Conservation (phyloP, 2,113 vertebrate species). For the Boleophthalmus pectinirostris region DNA sequence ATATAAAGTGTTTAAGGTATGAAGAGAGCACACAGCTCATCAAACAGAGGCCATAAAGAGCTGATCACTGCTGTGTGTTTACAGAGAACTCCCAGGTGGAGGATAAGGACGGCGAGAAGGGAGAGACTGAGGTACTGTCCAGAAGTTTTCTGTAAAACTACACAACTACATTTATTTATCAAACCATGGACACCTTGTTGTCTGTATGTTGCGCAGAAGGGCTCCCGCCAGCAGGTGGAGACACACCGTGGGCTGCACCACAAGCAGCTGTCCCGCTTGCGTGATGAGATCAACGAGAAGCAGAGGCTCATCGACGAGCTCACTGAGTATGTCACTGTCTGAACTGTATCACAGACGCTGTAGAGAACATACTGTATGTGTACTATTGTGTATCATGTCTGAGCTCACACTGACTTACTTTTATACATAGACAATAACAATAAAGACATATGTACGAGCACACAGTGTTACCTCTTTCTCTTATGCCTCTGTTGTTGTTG, state of each 20-base stretch:
- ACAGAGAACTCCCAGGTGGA: conserved; percentile 68
- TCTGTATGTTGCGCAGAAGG: conserved; percentile 69
- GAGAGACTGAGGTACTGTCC: conserved; percentile 58
- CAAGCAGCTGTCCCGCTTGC: conserved; percentile 85
- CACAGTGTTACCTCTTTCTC: too few relatives aligned
- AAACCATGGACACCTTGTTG: background rate
- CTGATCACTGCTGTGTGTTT: background rate
- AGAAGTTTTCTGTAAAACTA: background rate
- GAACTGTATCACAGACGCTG: too few relatives aligned
- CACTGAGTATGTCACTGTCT: conserved; percentile 79
- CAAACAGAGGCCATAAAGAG: background rate
- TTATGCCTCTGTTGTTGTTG: background rate
- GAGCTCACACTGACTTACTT: background rate
- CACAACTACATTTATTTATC: too few relatives aligned
- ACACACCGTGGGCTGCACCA: conserved; percentile 85
- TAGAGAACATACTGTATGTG: background rate
- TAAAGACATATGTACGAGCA: too few relatives aligned
- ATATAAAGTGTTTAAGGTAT: too few relatives aligned
- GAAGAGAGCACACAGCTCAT: too few relatives aligned
- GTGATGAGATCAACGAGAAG: conserved; percentile 93
- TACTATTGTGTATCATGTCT: too few relatives aligned
- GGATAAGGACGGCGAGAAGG: conserved; percentile 72
- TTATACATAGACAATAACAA: too few relatives aligned
- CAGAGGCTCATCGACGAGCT: conserved; percentile 90
- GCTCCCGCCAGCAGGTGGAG: conserved; percentile 78